Percentiles rank a stretch among this genome's conserved stretches.
Evolutionary conservation across 2,797 vertebrate species (phyloP).

Genomic region (Melanotaenia maccullochi): DNA sequence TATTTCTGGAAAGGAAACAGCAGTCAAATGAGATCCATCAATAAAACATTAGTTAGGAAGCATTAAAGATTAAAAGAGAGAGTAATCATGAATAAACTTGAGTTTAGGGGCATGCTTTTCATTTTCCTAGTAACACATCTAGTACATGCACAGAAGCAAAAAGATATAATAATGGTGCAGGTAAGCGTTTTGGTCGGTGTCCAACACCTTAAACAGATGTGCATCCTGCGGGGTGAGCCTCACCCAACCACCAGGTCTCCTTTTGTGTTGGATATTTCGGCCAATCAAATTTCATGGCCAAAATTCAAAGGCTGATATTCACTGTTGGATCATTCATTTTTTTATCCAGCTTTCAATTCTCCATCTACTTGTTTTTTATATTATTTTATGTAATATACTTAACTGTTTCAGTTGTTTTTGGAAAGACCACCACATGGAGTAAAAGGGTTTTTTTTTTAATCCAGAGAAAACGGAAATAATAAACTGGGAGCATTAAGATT

Average conservation of each 20-base stretch:
- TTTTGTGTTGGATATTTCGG: not conserved
- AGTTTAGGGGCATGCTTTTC: constrained; percentile 2
- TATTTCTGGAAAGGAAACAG: constrained; percentile 34
- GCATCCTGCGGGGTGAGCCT: not conserved
- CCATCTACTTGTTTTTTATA: not conserved
- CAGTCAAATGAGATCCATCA: constrained; percentile 25
- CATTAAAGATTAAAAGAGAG: constrained; percentile 42
- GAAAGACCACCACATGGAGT: not conserved
- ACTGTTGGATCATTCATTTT: not conserved
- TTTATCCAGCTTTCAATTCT: not conserved
- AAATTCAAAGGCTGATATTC: not conserved
- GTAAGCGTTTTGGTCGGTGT: not conserved
- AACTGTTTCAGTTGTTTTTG: not conserved
- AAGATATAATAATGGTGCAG: not conserved
- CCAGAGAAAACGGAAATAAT: not conserved
- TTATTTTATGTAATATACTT: not conserved
- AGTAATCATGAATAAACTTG: constrained; percentile 19
- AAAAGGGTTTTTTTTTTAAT: not conserved
- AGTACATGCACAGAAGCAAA: not conserved
- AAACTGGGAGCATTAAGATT: not conserved
- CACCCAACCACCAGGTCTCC: not conserved
- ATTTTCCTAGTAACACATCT: not conserved
- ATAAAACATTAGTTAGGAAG: constrained; percentile 30
- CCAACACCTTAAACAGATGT: constrained; percentile 1
- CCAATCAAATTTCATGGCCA: not conserved